Evolutionary conservation across 2,888 invertebrate species (phyloP).

Genomic region (Zootermopsis nevadensis): DNA sequence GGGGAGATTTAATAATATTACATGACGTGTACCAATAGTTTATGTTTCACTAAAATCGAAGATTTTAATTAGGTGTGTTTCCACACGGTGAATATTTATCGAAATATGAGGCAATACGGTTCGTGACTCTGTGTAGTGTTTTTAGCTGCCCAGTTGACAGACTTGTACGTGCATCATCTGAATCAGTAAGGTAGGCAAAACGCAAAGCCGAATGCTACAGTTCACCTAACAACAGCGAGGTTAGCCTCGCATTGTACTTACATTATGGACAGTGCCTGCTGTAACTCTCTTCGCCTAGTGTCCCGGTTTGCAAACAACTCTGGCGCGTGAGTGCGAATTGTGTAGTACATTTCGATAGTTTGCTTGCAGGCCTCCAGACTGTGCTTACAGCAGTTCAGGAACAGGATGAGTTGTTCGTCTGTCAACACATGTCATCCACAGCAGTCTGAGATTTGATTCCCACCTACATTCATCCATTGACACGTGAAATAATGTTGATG

Average conservation of each 20-base stretch:
- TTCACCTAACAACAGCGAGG: no score
- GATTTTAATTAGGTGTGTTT: no score
- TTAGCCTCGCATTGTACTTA: background rate
- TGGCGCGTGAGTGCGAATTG: constrained; percentile 40
- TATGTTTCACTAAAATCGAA: no score
- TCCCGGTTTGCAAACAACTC: constrained; percentile 40
- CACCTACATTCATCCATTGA: background rate
- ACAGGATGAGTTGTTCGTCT: constrained; percentile 44
- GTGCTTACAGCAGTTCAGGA: constrained; percentile 41
- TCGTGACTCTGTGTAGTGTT: no score
- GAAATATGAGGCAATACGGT: no score
- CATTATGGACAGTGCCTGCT: constrained; percentile 33
- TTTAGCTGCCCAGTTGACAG: no score
- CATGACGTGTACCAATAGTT: no score
- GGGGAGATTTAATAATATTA: no score
- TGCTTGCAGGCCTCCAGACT: constrained; percentile 41
- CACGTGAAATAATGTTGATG: background rate
- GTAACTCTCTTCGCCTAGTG: background rate
- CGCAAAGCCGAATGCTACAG: no score
- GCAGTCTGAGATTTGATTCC: constrained; percentile 3
- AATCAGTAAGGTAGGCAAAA: no score
- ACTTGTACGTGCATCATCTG: no score
- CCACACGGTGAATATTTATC: no score
- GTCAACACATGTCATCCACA: constrained; percentile 33
- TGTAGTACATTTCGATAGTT: constrained; percentile 38